These are phyloP conservation scores for Edolisoma coerulescens DNA, from an alignment of 2,113 vertebrate species.

Conservation along the genomic window DNA sequence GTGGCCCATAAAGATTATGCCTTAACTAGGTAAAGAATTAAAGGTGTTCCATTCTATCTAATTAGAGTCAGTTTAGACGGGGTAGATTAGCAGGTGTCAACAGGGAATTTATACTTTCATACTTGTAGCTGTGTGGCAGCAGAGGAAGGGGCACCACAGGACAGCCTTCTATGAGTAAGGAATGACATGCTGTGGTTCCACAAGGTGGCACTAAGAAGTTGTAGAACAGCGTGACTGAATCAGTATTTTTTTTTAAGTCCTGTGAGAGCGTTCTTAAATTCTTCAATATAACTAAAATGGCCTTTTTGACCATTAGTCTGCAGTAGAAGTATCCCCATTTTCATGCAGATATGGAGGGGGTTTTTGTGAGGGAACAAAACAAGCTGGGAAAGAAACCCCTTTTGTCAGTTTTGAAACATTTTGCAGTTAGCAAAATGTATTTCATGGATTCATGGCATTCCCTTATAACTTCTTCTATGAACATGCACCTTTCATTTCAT, in stretches of 20 bases:
- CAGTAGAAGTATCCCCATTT: neutral
- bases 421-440: neutral
- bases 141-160: accelerated
- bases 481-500: neutral
- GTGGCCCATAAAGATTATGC: neutral
- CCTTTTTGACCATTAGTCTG: neutral
- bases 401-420: neutral
- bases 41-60: neutral
- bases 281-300: neutral
- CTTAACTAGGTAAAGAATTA: neutral
- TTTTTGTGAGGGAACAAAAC: neutral
- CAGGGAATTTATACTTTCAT: neutral
- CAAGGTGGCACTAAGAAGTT: conserved; percentile 69
- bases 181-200: conserved; percentile 25
- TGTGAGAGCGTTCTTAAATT: neutral
- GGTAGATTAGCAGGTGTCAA: neutral
- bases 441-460: neutral
- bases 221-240: neutral
- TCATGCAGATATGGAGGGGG: neutral
- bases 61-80: neutral
- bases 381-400: accelerated
- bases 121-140: accelerated
- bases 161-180: too few relatives aligned
- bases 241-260: neutral
- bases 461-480: neutral